Evolutionary conservation across 2,113 vertebrate genomes (phyloP).

Genomic region (Bufo bufo): DNA sequence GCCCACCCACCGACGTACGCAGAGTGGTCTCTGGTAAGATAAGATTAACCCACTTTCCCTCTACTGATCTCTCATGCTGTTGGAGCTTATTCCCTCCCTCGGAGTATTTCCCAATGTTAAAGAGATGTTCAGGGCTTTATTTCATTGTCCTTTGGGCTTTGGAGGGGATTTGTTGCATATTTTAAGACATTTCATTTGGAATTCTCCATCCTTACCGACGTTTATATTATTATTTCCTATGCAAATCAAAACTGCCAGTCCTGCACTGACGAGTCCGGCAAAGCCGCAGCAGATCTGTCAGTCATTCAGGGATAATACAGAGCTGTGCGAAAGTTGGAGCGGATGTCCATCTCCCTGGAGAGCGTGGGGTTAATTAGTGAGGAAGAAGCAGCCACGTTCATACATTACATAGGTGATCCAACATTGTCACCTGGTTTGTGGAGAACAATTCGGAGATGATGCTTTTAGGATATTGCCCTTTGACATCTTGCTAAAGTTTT

Average conservation of each 20-base stretch:
- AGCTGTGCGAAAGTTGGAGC: too few species aligned
- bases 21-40: conserved; percentile 68
- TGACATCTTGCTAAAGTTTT: background rate
- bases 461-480: too few species aligned
- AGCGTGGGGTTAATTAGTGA: too few species aligned
- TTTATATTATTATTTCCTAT: background rate
- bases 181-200: background rate
- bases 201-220: background rate
- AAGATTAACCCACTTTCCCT: conserved; percentile 79
- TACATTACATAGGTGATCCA: too few species aligned
- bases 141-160: background rate
- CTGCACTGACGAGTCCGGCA: background rate
- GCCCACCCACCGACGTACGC: background rate
- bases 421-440: too few species aligned
- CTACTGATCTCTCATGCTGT: conserved; percentile 63
- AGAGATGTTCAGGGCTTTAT: background rate
- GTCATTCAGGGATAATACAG: background rate
- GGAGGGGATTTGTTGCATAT: background rate
- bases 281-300: background rate
- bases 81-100: conserved; percentile 29
- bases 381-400: too few species aligned
- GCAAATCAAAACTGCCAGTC: background rate
- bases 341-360: too few species aligned
- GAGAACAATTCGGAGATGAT: too few species aligned
- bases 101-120: background rate